Evolutionary conservation across 2,797 vertebrate species (phyloP).

Genomic region (Selene dorsalis): DNA sequence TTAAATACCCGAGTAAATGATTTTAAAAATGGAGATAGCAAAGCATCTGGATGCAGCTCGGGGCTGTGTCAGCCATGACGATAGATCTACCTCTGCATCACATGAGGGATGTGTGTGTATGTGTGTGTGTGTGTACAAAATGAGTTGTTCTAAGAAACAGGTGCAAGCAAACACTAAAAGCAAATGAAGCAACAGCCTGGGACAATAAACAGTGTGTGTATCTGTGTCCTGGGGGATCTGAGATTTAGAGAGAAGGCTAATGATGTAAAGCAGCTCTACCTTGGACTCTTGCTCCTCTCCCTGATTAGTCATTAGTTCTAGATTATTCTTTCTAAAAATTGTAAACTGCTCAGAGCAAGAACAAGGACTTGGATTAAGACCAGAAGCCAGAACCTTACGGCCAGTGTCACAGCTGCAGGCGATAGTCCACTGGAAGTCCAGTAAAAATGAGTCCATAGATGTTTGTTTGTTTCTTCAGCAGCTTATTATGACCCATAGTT

Average conservation of each 20-base stretch:
- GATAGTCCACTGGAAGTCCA: not conserved
- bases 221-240: not conserved
- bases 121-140: not conserved
- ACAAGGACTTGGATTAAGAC: not conserved
- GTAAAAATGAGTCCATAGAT: too few species aligned
- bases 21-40: slow-evolving; percentile 9
- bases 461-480: too few species aligned
- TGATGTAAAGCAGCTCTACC: not conserved
- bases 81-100: not conserved
- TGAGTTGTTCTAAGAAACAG: not conserved
- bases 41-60: slow-evolving; percentile 1
- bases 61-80: not conserved
- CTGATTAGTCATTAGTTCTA: too few species aligned
- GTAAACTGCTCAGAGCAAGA: not conserved
- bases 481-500: too few species aligned
- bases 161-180: not conserved
- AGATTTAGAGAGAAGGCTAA: not conserved
- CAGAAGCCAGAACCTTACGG: not conserved
- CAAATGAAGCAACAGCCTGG: not conserved
- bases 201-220: not conserved
- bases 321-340: not conserved
- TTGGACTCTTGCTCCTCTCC: too few species aligned
- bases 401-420: not conserved
- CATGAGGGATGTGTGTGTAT: not conserved
- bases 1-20: not conserved